Percentiles rank a stretch among this genome's conserved stretches.
Conservation (phyloP, 2,888 invertebrate genomes). For the Eupeodes latifasciatus region DNA sequence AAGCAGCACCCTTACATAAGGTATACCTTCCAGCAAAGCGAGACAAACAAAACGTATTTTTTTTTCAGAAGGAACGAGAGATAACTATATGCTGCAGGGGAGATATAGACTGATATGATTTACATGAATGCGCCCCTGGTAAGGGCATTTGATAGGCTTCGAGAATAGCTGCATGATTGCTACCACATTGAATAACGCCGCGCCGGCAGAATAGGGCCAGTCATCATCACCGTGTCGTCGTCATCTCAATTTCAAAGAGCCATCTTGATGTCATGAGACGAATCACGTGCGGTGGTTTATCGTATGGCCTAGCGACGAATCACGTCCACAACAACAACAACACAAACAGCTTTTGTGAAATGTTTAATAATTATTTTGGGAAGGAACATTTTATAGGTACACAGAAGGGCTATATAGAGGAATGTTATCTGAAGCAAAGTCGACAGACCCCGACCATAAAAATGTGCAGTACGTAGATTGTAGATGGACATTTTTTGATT, state of each 20-base stretch:
- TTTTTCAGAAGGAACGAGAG: slow-evolving; percentile 22
- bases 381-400: neutral
- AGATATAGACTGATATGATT: slow-evolving; percentile 2
- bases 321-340: neutral
- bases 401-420: slow-evolving; percentile 14
- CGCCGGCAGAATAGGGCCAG: slow-evolving; percentile 23
- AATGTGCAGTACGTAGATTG: slow-evolving; percentile 5
- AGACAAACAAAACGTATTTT: slow-evolving; percentile 19
- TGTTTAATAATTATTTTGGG: slow-evolving; percentile 60
- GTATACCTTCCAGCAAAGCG: neutral
- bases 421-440: slow-evolving; percentile 48
- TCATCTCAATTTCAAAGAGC: slow-evolving; percentile 51
- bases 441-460: slow-evolving; percentile 23
- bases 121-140: slow-evolving; percentile 24
- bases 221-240: slow-evolving; percentile 23
- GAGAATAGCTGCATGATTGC: slow-evolving; percentile 57
- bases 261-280: slow-evolving; percentile 53
- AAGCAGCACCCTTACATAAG: slow-evolving; percentile 34
- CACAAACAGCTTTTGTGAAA: slow-evolving; percentile 25
- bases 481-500: neutral
- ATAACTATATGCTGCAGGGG: slow-evolving; percentile 31
- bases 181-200: slow-evolving; percentile 24
- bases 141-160: slow-evolving; percentile 46
- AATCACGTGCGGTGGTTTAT: slow-evolving; percentile 62
- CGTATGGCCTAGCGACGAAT: slow-evolving; percentile 2